Evolutionary conservation across 2,888 invertebrate species (phyloP), one percentile per base, ranked within the genome.

Genomic region (Cataglyphis rosenhaueri): DNA sequence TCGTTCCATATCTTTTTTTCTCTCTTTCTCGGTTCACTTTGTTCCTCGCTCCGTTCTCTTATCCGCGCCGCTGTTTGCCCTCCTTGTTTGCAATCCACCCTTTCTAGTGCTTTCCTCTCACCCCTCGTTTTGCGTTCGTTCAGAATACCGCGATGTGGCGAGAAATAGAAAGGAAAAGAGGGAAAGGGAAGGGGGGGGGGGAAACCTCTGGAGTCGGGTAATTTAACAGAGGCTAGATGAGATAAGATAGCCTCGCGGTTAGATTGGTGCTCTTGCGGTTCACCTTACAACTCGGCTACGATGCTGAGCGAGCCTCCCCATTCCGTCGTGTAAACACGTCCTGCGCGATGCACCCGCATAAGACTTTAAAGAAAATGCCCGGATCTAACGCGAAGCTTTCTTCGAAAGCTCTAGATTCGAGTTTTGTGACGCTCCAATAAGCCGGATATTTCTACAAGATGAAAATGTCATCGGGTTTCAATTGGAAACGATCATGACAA

Each of bases 161-260:
- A 38, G 55, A 76, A 76, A 65, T 55, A 32, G 32, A 29, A 32
- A 38, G 12, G 21, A 52, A 52, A 21, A 6, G 10, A n/a, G 21
- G 10, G n/a, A 38, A 38, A 38, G 35, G 18, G 35, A 5, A 61
- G 10, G 41, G 35, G 10, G 44, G 5, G 29, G 12, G 59, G 64
- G 61, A 21, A 73, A 48, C 64, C 84, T 75, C 75, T 32, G 61
- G 71, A 68, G 64, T 74, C 85, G 89, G 92, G 88, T 91, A 91
- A 92, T 91, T 92, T 91, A 92, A 90, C 90, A 89, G 91, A 82
- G 88, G 86, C 88, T 85, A 90, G 89, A 91, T 88, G 92, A 91
- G 91, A 91, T 91, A 91, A 91, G 89, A 88, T 90, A 89, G 87
- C 90, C 85, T 81, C 85, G 89, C 83, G 91, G 88, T 85, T 61